Evolutionary conservation across 2,113 vertebrate species (phyloP).

Genomic region (Marmota flaviventris): DNA sequence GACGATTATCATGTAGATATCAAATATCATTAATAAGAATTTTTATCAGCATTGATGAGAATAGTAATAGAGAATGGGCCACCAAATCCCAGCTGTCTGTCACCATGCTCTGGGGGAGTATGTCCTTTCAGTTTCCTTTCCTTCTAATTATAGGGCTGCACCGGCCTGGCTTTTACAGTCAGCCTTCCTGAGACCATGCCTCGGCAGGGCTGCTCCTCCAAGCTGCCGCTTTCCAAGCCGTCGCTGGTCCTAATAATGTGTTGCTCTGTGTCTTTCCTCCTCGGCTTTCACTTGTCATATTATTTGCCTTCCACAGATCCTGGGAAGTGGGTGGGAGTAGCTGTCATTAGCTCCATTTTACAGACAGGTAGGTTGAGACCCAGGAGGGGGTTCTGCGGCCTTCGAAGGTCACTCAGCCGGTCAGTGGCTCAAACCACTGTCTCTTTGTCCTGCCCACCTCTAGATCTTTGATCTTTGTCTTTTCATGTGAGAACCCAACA

Average conservation of each 20-base stretch:
- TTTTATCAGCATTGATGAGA: not conserved
- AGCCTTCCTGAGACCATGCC: not conserved
- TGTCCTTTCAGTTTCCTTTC: not conserved
- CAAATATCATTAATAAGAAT: not conserved
- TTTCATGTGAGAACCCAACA: not conserved
- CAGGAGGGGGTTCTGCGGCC: not conserved
- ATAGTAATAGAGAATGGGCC: not conserved
- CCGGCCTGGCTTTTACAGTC: not conserved
- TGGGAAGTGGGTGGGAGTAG: constrained; percentile 49
- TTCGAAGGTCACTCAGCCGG: not conserved
- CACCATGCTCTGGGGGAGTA: not conserved
- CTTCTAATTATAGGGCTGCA: not conserved
- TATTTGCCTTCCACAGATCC: not conserved
- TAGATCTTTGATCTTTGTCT: not conserved
- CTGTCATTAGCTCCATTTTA: constrained; percentile 41
- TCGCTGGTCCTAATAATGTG: not conserved
- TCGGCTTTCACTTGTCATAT: not conserved
- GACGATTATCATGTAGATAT: not conserved
- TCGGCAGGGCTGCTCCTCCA: not conserved
- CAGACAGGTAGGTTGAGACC: not conserved
- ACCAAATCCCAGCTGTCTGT: not conserved
- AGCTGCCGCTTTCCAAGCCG: not conserved
- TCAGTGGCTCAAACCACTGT: not conserved
- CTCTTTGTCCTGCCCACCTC: too few relatives aligned
- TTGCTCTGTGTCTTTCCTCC: not conserved